Conservation (phyloP, 2,797 vertebrate species). For the Merluccius polli region DNA sequence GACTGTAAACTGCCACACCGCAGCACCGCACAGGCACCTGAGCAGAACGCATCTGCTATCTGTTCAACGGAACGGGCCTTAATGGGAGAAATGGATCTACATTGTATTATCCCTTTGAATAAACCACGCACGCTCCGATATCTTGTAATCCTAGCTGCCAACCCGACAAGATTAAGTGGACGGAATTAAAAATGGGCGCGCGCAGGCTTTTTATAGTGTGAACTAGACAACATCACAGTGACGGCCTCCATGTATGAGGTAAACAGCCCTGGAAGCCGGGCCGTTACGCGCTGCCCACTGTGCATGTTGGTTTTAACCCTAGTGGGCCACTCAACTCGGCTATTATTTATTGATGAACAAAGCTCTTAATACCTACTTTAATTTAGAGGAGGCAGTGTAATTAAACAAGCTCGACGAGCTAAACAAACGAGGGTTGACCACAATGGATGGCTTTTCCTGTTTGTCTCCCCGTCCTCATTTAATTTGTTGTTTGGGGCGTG, state of each 20-base stretch:
- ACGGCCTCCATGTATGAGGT: background rate
- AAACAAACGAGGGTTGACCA: background rate
- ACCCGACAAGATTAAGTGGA: slow-evolving; percentile 38
- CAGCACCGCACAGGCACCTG: background rate
- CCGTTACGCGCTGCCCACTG: background rate
- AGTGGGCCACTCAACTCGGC: background rate
- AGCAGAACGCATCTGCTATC: slow-evolving; percentile 21
- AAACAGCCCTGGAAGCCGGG: background rate
- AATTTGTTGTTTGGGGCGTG: background rate
- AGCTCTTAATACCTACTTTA: background rate
- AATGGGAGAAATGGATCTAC: slow-evolving; percentile 48
- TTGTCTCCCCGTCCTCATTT: background rate
- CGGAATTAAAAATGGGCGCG: background rate
- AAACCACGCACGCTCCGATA: slow-evolving; percentile 37
- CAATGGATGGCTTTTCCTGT: background rate
- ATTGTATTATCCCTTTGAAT: slow-evolving; percentile 46
- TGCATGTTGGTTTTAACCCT: background rate
- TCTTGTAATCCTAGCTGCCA: slow-evolving; percentile 54
- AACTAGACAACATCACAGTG: background rate
- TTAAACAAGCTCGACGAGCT: background rate
- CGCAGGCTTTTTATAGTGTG: background rate
- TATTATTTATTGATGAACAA: background rate
- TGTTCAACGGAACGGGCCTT: slow-evolving; percentile 44
- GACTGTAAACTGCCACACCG: background rate
- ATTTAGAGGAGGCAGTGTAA: background rate